Base-by-base conservation (phyloP, 2,113 vertebrate genomes). In the Thalassarche chlororhynchos region DNA sequence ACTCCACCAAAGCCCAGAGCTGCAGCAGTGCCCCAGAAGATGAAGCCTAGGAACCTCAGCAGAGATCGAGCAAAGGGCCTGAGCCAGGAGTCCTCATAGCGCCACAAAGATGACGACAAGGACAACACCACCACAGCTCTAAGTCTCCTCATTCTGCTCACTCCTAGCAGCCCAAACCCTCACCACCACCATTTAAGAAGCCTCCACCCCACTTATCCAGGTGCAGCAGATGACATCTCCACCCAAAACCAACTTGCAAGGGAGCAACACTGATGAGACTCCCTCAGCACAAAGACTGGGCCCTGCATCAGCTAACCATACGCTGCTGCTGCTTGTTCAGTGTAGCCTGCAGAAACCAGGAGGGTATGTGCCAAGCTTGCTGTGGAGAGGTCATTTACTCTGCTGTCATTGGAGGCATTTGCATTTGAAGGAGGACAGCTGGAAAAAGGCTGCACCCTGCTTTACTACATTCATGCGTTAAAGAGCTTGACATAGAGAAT, bases 41-140 rank as follows among this genome's bases (percentile, higher is more conserved):
- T 2, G 2, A 96, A 76, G 6, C 94, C 89, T 47, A 97, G 32
- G 6, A 89, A 10, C 3, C 4, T 12, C 34, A 97, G 62, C 4
- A 90, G 5, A n/a, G 2, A 10, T 9, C 1, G 40, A 49, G 96
- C 87, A 80, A 77, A 49, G 6, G 2, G 7, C 34, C 34, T 74
- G 12, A 75, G 8, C 17, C 8, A 54, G 12, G 13, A 26, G 5
- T 65, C 76, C 4, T 89, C 58, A 32, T 0, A 28, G 20, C 6
- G 3, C 31, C 71, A 55, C 3, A 38, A 24, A 19, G 46, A 40
- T 6, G 4, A 5, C 1, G 9, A 6, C 3, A 14, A 0, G 1
- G 7, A 6, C 4, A 20, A 0, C 2, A 15, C 1, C 2, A 42
- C 1, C 17, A 9, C 1, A 46, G 2, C 3, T 10, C 15, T 26